Evolutionary conservation across 2,888 invertebrate species (phyloP).

Genomic region (Prosopocoilus inquinatus): DNA sequence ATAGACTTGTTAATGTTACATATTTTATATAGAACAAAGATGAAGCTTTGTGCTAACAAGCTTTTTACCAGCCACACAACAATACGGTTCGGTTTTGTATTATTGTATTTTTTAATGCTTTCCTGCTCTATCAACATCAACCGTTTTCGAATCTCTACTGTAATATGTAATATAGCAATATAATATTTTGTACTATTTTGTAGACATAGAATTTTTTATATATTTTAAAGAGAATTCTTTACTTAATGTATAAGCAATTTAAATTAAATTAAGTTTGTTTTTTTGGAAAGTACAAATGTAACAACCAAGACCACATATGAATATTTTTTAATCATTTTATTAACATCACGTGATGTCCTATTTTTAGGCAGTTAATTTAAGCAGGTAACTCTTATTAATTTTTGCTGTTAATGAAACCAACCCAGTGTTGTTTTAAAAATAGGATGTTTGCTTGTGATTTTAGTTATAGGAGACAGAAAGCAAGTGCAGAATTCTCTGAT

Average conservation of each 20-base stretch:
- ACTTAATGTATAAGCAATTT: neutral
- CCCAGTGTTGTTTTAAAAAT: too few species aligned
- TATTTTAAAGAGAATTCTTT: neutral
- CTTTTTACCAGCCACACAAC: conserved; percentile 31
- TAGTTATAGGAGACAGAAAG: too few species aligned
- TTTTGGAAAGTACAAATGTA: too few species aligned
- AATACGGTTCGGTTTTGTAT: conserved; percentile 7
- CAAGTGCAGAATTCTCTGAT: too few species aligned
- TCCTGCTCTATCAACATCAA: neutral
- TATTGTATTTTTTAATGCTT: neutral
- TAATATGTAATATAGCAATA: conserved; percentile 1
- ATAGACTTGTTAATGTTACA: conserved; percentile 39
- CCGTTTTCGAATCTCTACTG: neutral
- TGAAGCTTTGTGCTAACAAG: conserved; percentile 15
- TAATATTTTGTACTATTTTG: neutral
- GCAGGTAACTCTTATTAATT: too few species aligned
- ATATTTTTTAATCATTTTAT: too few species aligned
- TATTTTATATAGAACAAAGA: conserved; percentile 26
- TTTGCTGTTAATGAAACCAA: too few species aligned
- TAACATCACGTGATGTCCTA: too few species aligned
- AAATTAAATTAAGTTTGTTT: too few species aligned
- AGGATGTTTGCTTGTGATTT: too few species aligned
- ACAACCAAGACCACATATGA: too few species aligned
- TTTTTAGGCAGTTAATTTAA: too few species aligned
- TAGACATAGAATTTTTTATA: neutral